Evolutionary conservation across 2,113 vertebrate species (phyloP).

Genomic region (Epinephelus moara): DNA sequence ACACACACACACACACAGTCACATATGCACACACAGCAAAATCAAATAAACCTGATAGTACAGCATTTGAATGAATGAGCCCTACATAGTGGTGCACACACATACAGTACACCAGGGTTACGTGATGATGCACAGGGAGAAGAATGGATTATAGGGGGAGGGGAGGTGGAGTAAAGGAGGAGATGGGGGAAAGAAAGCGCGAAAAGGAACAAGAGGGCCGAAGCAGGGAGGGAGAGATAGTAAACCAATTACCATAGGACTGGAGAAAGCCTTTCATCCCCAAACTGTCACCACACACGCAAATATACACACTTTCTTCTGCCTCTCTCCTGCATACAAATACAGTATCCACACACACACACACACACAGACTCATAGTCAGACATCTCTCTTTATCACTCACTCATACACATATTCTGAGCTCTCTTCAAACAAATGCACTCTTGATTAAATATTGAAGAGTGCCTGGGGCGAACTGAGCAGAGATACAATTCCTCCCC

Average conservation of each 20-base stretch:
- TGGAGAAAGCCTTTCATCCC: slow-evolving; percentile 75
- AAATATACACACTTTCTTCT: slow-evolving; percentile 48
- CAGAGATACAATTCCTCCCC: slow-evolving; percentile 66
- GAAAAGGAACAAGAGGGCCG: not conserved
- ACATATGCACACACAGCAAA: slow-evolving; percentile 73
- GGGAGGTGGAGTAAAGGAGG: slow-evolving; percentile 27
- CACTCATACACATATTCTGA: slow-evolving; percentile 68
- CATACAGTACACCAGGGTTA: slow-evolving; percentile 17
- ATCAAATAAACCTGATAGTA: slow-evolving; percentile 63
- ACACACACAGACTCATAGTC: slow-evolving; percentile 28
- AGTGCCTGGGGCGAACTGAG: slow-evolving; percentile 69
- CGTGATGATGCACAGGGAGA: slow-evolving; percentile 44
- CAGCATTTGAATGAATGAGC: slow-evolving; percentile 55
- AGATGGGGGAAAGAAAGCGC: slow-evolving; percentile 27
- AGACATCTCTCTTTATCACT: slow-evolving; percentile 67
- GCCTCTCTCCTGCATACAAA: slow-evolving; percentile 59
- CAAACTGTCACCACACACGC: slow-evolving; percentile 59
- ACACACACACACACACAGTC: slow-evolving; percentile 17
- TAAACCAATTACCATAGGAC: slow-evolving; percentile 68
- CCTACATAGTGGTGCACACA: slow-evolving; percentile 29
- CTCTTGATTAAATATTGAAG: slow-evolving; percentile 85
- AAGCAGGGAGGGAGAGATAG: slow-evolving; percentile 38
- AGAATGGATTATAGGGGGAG: slow-evolving; percentile 61
- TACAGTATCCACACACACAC: slow-evolving; percentile 37
- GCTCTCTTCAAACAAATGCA: slow-evolving; percentile 81